A percentile compares a stretch with the other conserved stretches of the same genome.
These are phyloP conservation scores for Cybosia mesomella DNA, from an alignment of 2,888 invertebrate genomes.

Conservation along the genomic window DNA sequence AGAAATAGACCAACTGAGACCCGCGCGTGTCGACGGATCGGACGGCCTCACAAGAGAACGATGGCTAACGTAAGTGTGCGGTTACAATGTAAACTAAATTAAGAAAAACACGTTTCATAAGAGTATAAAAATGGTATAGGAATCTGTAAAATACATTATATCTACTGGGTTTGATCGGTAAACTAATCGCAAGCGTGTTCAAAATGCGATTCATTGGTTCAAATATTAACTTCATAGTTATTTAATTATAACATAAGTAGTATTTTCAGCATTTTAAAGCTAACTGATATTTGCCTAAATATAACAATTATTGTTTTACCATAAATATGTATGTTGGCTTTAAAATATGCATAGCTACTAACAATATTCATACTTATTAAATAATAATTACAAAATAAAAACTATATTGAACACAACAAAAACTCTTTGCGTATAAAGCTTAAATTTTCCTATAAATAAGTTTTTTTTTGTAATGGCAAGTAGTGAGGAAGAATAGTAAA, in stretches of 20 bases:
- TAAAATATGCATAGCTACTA: constrained; percentile 1
- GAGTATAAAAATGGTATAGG: not conserved
- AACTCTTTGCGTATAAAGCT: constrained; percentile 29
- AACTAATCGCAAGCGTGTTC: not conserved
- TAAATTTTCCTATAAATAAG: constrained; percentile 6
- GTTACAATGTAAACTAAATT: no score
- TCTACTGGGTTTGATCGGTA: not conserved
- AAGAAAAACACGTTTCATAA: no score
- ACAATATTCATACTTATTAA: constrained; percentile 17
- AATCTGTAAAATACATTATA: not conserved
- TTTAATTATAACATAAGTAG: not conserved
- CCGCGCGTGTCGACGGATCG: not conserved
- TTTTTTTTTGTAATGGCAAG: constrained; percentile 24
- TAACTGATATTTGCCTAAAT: not conserved
- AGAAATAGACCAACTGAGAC: no score
- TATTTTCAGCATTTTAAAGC: not conserved
- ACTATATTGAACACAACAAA: constrained; percentile 42
- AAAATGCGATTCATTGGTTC: constrained; percentile 1
- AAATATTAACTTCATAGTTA: not conserved
- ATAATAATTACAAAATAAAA: constrained; percentile 36
- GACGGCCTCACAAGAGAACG: no score
- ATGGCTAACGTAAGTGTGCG: not conserved
- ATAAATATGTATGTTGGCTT: not conserved
- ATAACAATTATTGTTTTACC: not conserved
- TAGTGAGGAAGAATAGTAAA: not conserved